A percentile compares a stretch with the other conserved stretches of the same genome.
Evolutionary conservation across 2,888 invertebrate species (phyloP).

Genomic region (Caradrina kadenii): DNA sequence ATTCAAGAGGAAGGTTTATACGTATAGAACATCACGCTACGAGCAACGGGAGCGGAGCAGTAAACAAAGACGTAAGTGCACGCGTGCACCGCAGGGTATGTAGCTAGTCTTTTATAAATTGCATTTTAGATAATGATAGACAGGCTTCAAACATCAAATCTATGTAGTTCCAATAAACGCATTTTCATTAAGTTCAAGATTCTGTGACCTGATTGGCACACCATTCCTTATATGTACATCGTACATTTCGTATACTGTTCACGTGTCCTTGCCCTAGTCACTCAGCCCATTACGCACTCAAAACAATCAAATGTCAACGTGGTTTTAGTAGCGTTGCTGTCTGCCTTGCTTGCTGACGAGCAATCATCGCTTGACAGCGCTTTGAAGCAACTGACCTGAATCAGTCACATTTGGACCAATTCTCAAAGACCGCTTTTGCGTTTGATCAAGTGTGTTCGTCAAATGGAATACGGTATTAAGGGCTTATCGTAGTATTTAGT

Average conservation of each 20-base stretch:
- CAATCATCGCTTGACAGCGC: slow-evolving; percentile 46
- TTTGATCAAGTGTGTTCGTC: slow-evolving; percentile 15
- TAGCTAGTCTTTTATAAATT: too few species aligned
- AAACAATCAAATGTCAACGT: slow-evolving; percentile 47
- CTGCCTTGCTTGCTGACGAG: slow-evolving; percentile 9
- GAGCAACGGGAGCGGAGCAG: too few species aligned
- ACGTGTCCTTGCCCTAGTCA: slow-evolving; percentile 20
- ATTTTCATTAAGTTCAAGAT: too few species aligned
- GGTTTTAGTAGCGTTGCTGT: not conserved
- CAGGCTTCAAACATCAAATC: not conserved
- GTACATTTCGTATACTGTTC: not conserved
- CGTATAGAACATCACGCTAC: too few species aligned
- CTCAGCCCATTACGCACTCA: slow-evolving; percentile 37
- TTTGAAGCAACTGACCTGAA: slow-evolving; percentile 47
- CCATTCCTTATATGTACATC: not conserved
- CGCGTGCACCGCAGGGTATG: too few species aligned
- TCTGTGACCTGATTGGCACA: not conserved
- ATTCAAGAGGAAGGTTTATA: too few species aligned
- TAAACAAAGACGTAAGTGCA: too few species aligned
- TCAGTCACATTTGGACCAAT: slow-evolving; percentile 23
- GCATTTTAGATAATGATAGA: too few species aligned
- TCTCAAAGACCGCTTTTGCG: not conserved
- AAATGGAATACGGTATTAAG: slow-evolving; percentile 30
- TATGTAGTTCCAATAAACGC: too few species aligned
- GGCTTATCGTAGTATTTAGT: not conserved